Evolutionary conservation across 2,888 invertebrate species (phyloP).

Genomic region (Drosophila ustulata): DNA sequence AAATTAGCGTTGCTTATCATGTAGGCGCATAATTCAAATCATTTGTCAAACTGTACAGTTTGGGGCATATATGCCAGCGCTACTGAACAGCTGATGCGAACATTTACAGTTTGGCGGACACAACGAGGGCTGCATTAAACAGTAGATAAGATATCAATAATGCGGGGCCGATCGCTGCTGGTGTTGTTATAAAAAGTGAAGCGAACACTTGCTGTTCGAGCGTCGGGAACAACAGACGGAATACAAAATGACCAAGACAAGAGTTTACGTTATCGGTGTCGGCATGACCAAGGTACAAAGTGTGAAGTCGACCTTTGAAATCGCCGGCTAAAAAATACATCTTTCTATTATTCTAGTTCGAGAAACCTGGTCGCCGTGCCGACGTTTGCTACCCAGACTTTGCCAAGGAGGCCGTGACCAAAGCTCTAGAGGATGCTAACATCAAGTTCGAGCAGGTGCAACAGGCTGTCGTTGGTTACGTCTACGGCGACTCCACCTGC

Average conservation of each 20-base stretch:
- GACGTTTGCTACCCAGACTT: slow-evolving; percentile 97
- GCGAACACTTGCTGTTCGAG: slow-evolving; percentile 31
- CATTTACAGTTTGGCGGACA: too few relatives aligned
- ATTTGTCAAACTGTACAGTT: not conserved
- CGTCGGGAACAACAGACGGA: slow-evolving; percentile 14
- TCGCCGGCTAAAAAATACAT: not conserved
- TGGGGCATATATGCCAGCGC: not conserved
- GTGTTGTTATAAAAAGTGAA: too few relatives aligned
- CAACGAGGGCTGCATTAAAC: not conserved
- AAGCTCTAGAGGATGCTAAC: slow-evolving; percentile 94
- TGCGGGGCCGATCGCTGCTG: slow-evolving; percentile 9
- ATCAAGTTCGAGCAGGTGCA: slow-evolving; percentile 91
- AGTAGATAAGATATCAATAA: not conserved
- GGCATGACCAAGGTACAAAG: slow-evolving; percentile 96
- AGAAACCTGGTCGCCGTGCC: slow-evolving; percentile 93
- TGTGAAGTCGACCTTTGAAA: slow-evolving; percentile 52
- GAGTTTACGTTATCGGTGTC: slow-evolving; percentile 96
- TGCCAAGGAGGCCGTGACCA: slow-evolving; percentile 96
- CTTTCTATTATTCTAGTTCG: slow-evolving; percentile 88
- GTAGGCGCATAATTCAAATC: too few relatives aligned
- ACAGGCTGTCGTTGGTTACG: slow-evolving; percentile 96
- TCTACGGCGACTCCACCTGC: slow-evolving; percentile 97
- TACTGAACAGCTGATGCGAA: too few relatives aligned
- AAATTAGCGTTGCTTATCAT: not conserved
- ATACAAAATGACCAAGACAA: slow-evolving; percentile 79